Evolutionary conservation across 2,113 vertebrate species (phyloP).

Genomic region (Ptilorrhoa leucosticta): DNA sequence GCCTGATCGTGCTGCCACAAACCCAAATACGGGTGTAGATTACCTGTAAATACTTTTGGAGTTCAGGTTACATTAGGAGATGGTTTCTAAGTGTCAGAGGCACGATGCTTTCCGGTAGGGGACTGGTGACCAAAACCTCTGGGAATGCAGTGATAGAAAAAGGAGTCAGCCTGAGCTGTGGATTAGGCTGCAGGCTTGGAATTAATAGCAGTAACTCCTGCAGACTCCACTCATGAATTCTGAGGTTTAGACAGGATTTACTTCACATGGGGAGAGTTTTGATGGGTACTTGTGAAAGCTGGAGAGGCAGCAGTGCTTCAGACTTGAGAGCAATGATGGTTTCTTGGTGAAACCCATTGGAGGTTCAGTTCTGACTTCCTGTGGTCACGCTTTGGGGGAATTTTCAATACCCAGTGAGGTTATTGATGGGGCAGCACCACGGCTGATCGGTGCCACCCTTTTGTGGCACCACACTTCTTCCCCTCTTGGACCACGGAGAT

Average conservation of each 20-base stretch:
- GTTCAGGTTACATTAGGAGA: background rate
- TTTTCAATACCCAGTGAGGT: background rate
- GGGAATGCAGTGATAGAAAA: background rate
- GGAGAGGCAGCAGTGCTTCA: background rate
- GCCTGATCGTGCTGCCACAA: background rate
- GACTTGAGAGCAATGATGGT: background rate
- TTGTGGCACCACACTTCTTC: background rate
- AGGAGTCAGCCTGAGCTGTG: background rate
- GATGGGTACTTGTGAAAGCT: background rate
- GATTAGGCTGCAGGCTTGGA: background rate
- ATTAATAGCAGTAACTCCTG: background rate
- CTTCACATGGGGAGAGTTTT: background rate
- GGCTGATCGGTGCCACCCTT: background rate
- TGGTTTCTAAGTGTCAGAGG: background rate
- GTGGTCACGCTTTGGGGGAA: background rate
- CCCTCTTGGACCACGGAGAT: fast-evolving
- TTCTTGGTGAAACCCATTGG: background rate
- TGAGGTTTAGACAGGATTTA: background rate
- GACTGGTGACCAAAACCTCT: background rate
- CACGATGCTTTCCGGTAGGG: background rate
- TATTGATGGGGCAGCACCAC: background rate
- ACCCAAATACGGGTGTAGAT: background rate
- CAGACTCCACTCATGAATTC: background rate
- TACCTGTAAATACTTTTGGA: background rate
- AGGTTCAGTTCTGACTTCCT: background rate